These are phyloP conservation scores for Selenia dentaria DNA, from an alignment of 2,888 invertebrate species.

Conservation along the genomic window DNA sequence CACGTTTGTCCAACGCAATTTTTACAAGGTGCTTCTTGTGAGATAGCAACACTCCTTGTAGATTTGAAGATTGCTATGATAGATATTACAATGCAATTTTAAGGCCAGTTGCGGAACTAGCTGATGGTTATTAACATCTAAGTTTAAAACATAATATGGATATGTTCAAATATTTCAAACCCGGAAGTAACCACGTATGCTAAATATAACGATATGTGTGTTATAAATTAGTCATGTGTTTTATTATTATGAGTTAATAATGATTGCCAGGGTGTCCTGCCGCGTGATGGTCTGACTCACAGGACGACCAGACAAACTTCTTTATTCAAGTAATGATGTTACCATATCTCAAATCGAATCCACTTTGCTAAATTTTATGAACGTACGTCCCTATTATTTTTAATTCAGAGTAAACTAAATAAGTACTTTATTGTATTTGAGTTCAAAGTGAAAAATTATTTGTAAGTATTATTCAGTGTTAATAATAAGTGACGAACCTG, in stretches of 20 bases:
- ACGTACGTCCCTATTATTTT: no score
- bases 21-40: no score
- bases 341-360: conserved; percentile 38
- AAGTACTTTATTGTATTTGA: no score
- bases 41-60: conserved; percentile 4
- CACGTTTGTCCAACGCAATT: not conserved
- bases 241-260: conserved; percentile 25
- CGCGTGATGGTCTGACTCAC: conserved; percentile 51
- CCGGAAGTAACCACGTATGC: conserved; percentile 38
- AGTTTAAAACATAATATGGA: conserved; percentile 36
- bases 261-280: conserved; percentile 32
- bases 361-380: no score
- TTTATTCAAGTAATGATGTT: conserved; percentile 49
- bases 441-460: no score
- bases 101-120: conserved; percentile 58
- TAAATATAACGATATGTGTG: conserved; percentile 25
- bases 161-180: conserved; percentile 46
- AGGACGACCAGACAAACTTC: conserved; percentile 41
- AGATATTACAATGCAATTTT: conserved; percentile 43
- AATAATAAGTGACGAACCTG: no score
- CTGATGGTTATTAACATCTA: conserved; percentile 51
- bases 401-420: no score
- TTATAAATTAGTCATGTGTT: conserved; percentile 39
- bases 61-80: conserved; percentile 10
- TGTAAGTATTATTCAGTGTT: no score